Conservation (phyloP, 2,113 vertebrate genomes). For the Nannobrachium achirus region DNA sequence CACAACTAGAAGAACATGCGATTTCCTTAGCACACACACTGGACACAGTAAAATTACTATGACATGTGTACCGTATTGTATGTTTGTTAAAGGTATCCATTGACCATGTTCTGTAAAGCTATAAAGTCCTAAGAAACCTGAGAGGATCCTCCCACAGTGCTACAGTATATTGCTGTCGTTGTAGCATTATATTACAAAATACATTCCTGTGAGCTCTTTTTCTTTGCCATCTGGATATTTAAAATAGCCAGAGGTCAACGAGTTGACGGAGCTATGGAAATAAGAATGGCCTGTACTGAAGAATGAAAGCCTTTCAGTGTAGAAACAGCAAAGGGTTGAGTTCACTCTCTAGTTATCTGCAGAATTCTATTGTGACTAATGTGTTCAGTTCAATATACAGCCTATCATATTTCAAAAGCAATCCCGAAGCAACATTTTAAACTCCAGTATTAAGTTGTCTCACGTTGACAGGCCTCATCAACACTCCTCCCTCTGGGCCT, state of each 20-base stretch:
- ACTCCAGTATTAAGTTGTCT: conserved; percentile 31
- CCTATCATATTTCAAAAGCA: conserved; percentile 23
- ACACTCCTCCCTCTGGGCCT: conserved; percentile 14
- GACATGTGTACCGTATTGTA: conserved; percentile 23
- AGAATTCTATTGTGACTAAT: background rate
- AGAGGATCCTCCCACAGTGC: conserved; percentile 39
- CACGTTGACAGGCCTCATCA: conserved; percentile 35
- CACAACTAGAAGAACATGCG: conserved; percentile 20
- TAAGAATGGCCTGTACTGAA: conserved; percentile 3
- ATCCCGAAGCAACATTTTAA: conserved; percentile 38
- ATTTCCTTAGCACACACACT: background rate
- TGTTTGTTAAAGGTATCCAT: conserved; percentile 51
- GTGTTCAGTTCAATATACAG: conserved; percentile 11
- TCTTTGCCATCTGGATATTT: conserved; percentile 34
- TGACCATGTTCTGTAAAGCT: conserved; percentile 29
- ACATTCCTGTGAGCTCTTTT: conserved; percentile 35
- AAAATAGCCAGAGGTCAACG: conserved; percentile 28
- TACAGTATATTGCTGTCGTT: conserved; percentile 49
- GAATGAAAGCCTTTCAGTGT: conserved; percentile 2
- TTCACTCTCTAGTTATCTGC: background rate
- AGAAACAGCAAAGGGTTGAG: conserved; percentile 10
- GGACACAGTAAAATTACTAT: conserved; percentile 32
- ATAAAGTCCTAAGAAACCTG: conserved; percentile 45
- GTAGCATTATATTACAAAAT: conserved; percentile 47
- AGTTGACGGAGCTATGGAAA: conserved; percentile 27